Evolutionary conservation across 2,888 invertebrate genomes (phyloP).

Genomic region (Drosophila cognata): DNA sequence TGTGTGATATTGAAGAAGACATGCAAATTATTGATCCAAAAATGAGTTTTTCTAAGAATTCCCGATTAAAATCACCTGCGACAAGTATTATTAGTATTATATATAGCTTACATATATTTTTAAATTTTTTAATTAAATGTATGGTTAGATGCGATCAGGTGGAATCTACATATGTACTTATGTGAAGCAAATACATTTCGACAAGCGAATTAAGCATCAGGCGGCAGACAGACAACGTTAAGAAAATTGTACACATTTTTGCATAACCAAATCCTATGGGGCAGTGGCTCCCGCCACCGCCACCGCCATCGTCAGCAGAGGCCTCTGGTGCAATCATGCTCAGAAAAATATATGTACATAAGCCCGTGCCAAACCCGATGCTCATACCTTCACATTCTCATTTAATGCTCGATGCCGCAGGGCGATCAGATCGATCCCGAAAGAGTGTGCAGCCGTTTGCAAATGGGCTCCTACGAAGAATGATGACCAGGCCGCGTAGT

Average conservation of each 20-base stretch:
- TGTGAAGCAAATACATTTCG: not conserved
- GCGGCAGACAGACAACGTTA: not conserved
- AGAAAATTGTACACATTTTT: conserved; percentile 59
- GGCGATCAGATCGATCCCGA: conserved; percentile 83
- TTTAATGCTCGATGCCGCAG: conserved; percentile 68
- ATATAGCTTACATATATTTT: not conserved
- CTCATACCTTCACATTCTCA: conserved; percentile 68
- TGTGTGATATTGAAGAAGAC: not conserved
- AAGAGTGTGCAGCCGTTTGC: conserved; percentile 75
- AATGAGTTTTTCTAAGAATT: not conserved
- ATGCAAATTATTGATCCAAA: not conserved
- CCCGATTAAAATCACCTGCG: not conserved
- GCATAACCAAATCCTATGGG: conserved; percentile 52
- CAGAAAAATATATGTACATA: conserved; percentile 65
- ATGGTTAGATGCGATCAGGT: not conserved
- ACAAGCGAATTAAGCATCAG: not conserved
- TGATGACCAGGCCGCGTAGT: conserved; percentile 50
- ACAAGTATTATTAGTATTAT: not conserved
- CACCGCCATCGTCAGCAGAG: conserved; percentile 2
- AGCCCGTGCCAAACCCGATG: conserved; percentile 80
- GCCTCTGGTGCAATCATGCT: conserved; percentile 38
- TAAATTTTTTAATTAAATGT: not conserved
- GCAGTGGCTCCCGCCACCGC: conserved; percentile 37
- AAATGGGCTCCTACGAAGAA: conserved; percentile 58
- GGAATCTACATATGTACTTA: not conserved